Evolutionary conservation across 2,888 invertebrate genomes (phyloP).

Genomic region (Heterodera filipjevi): DNA sequence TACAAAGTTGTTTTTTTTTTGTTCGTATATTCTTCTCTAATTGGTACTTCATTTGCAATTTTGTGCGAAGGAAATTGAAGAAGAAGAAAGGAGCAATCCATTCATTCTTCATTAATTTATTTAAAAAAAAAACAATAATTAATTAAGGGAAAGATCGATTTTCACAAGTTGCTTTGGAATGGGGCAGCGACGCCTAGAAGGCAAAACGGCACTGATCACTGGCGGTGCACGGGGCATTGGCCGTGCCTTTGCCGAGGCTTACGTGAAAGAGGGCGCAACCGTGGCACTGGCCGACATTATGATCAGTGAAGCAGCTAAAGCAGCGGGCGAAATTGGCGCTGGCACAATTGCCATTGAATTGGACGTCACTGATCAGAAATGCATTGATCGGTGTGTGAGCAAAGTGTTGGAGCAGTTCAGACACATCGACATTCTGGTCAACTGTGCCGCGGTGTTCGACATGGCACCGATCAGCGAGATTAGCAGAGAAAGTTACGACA

Average conservation of each 20-base stretch:
- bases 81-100: too few relatives aligned
- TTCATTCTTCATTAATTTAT: too few relatives aligned
- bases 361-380: conserved; percentile 21
- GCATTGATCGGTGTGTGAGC: conserved; percentile 12
- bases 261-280: conserved; percentile 24
- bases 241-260: conserved; percentile 25
- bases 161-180: too few relatives aligned
- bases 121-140: too few relatives aligned
- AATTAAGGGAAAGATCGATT: too few relatives aligned
- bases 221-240: conserved; percentile 31
- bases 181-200: background rate
- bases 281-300: conserved; percentile 19
- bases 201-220: conserved; percentile 22
- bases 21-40: too few relatives aligned
- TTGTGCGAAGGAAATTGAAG: too few relatives aligned
- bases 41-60: too few relatives aligned
- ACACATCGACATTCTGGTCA: conserved; percentile 18
- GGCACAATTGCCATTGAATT: conserved; percentile 15
- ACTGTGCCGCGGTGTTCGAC: conserved; percentile 27
- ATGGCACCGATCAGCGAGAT: conserved; percentile 1
- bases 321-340: conserved; percentile 17
- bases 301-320: background rate
- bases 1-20: too few relatives aligned
- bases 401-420: conserved; percentile 17
- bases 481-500: background rate